Evolutionary conservation across 1,140 invertebrate species (phyloP), one percentile per base, ranked within the genome.

Genomic region (Solenopsis fugax): DNA sequence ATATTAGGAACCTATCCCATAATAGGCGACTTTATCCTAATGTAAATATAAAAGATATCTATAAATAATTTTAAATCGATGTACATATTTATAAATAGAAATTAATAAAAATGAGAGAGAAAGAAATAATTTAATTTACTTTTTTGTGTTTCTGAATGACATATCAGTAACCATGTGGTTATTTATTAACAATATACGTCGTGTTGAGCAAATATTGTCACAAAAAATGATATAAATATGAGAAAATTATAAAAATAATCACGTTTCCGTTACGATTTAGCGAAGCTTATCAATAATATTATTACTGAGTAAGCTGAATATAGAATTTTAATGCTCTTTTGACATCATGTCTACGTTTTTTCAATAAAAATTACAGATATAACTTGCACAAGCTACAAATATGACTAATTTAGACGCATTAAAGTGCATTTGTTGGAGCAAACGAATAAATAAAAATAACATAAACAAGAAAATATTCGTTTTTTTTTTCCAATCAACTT

Each of bases 331-430:
- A 29, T 52, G 24, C 7, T 67, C 41, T 34, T 10, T 34, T 12
- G 24, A 72, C 4, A 52, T 72, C 10, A 34, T 72, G 48, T 29
- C 0, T 71, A 71, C 12, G 45, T 18, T 72, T 52, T 18, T 72
- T 52, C 24, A 18, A 29, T 18, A 18, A 52, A 45, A 72, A 52
- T 72, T 52, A 72, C 9, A 29, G 4, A 54, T 71, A 4, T 71
- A 71, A 71, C 50, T 71, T 52, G 24, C 24, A 52, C 37, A 18
- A 50, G 41, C 45, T 52, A 34, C 34, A 71, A 71, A 52, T 71
- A n/a, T 29, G 24, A 1, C 21, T 52, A 18, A 52, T 29, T 12
- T 13, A 10, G 2, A 18, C 29, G 0, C 29, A 3, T 29, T 52
- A 16, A 69, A 48, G 2, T n/a, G 9, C 3, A 45, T 41, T 4